Conservation (phyloP, 2,113 vertebrate species). For the Limanda limanda region DNA sequence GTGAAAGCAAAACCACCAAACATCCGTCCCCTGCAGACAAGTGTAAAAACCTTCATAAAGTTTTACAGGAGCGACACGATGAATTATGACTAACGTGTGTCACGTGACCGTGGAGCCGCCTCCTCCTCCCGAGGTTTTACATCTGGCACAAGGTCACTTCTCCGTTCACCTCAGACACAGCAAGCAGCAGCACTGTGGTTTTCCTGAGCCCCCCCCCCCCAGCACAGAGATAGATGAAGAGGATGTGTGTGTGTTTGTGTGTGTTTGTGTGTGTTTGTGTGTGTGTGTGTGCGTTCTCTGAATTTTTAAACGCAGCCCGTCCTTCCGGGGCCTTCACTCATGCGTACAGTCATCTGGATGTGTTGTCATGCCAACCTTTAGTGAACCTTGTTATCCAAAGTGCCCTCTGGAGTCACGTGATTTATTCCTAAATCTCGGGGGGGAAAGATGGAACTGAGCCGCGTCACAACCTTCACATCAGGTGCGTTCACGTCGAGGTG, state of each 20-base stretch:
- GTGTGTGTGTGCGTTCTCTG: neutral
- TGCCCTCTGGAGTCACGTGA: neutral
- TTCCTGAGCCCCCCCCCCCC: no score
- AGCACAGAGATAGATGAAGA: neutral
- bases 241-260: slow-evolving; percentile 24
- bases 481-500: neutral
- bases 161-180: no score
- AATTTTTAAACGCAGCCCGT: neutral
- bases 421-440: no score
- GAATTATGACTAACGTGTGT: neutral
- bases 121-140: neutral
- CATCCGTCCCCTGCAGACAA: no score
- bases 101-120: neutral
- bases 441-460: no score
- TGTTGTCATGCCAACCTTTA: neutral
- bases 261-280: slow-evolving; percentile 19
- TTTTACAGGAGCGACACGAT: no score
- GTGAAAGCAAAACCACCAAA: no score
- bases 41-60: no score
- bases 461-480: neutral
- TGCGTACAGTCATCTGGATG: neutral
- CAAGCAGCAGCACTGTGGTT: no score
- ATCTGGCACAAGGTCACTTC: no score
- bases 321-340: neutral
- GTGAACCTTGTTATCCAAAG: neutral